These are phyloP conservation scores for Myripristis murdjan DNA, from an alignment of 2,797 vertebrate genomes.

Conservation along the genomic window DNA sequence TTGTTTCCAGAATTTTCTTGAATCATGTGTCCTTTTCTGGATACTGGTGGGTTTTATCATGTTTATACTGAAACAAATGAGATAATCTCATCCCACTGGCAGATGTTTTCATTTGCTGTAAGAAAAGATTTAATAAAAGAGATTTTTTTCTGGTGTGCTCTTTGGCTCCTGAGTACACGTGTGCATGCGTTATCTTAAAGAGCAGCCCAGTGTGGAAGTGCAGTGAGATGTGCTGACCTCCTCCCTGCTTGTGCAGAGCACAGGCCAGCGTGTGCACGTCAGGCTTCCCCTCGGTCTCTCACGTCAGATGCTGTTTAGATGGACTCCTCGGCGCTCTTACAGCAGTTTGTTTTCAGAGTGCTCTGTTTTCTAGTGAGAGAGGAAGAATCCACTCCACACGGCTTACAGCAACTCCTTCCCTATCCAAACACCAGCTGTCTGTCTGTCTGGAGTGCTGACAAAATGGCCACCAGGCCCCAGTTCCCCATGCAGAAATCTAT, in stretches of 20 bases:
- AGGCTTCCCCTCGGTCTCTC: neutral
- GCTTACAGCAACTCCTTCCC: slow-evolving; percentile 69
- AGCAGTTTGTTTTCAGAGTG: slow-evolving; percentile 71
- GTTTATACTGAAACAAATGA: too few relatives aligned
- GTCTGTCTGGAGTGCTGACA: slow-evolving; percentile 52
- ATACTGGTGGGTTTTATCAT: too few relatives aligned
- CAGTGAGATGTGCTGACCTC: slow-evolving; percentile 12
- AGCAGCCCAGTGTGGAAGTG: slow-evolving; percentile 56
- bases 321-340: slow-evolving; percentile 40
- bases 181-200: slow-evolving; percentile 37
- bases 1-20: too few relatives aligned
- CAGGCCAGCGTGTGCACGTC: neutral
- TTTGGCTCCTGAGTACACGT: slow-evolving; percentile 19
- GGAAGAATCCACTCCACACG: slow-evolving; percentile 78
- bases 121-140: too few relatives aligned
- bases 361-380: slow-evolving; percentile 64
- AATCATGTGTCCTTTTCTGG: too few relatives aligned
- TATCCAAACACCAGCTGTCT: slow-evolving; percentile 70
- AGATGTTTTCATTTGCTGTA: too few relatives aligned
- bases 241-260: neutral
- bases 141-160: too few relatives aligned
- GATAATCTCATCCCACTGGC: too few relatives aligned
- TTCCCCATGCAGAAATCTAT: slow-evolving; percentile 26
- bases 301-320: slow-evolving; percentile 24
- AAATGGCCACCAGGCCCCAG: slow-evolving; percentile 29